Conservation (phyloP, 2,888 invertebrate species). For the Pherbina coryleti region DNA sequence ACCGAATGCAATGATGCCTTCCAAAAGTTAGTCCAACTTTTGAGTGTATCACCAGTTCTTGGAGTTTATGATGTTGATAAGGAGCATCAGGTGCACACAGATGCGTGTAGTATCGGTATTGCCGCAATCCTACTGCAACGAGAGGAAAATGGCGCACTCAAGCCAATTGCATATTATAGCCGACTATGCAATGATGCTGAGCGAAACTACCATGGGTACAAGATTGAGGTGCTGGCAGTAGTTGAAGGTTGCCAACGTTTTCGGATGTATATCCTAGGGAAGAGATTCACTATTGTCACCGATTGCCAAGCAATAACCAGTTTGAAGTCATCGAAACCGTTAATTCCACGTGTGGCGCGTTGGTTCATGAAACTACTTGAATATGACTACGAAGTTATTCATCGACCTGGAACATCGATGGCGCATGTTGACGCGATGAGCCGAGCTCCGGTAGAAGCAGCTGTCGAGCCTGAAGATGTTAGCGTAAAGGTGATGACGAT, state of each 20-base stretch:
- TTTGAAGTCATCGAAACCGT: constrained; percentile 22
- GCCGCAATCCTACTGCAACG: constrained; percentile 40
- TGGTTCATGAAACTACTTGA: constrained; percentile 37
- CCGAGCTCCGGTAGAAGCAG: constrained; percentile 42
- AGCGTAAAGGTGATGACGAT: too few species aligned
- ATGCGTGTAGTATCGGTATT: constrained; percentile 40
- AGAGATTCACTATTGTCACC: background rate
- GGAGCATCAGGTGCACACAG: constrained; percentile 43
- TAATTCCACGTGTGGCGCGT: constrained; percentile 34
- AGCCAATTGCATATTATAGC: constrained; percentile 40
- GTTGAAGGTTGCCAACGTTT: constrained; percentile 43
- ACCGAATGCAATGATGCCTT: background rate
- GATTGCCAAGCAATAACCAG: background rate
- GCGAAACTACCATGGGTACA: constrained; percentile 32
- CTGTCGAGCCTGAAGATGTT: constrained; percentile 31
- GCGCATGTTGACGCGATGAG: constrained; percentile 59
- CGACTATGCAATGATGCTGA: constrained; percentile 37
- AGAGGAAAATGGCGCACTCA: background rate
- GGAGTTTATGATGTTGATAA: constrained; percentile 38
- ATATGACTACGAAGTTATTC: too few species aligned
- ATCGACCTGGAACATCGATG: constrained; percentile 52
- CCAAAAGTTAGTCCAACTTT: background rate
- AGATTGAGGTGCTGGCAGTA: constrained; percentile 39
- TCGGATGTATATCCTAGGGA: too few species aligned
- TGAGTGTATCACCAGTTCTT: constrained; percentile 30